These are phyloP conservation scores for Tetrax tetrax DNA, from an alignment of 2,113 vertebrate species.

Conservation along the genomic window DNA sequence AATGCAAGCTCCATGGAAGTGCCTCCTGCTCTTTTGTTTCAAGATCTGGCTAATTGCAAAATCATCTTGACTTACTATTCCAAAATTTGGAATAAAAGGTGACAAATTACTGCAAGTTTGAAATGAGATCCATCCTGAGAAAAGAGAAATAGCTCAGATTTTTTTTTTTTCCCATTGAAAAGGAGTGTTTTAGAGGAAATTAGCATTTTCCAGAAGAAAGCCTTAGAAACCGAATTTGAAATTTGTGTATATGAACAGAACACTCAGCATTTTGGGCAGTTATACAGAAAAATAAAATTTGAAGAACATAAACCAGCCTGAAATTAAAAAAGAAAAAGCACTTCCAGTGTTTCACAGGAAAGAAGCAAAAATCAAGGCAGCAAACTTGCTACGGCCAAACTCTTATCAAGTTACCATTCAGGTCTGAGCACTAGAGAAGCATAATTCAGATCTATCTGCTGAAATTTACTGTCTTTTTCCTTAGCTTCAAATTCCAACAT, in stretches of 20 bases:
- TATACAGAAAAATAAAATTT: constrained; percentile 22
- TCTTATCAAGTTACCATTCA: neutral
- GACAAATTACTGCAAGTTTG: neutral
- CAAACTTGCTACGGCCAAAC: neutral
- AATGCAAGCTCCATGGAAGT: neutral
- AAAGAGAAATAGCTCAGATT: neutral
- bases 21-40: neutral
- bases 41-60: neutral
- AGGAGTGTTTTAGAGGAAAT: neutral
- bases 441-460: neutral
- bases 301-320: neutral
- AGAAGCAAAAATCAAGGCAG: neutral
- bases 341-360: neutral
- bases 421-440: neutral
- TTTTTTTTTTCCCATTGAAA: neutral
- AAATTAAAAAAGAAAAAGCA: neutral
- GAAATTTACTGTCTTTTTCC: neutral
- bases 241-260: neutral
- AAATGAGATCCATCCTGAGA: neutral
- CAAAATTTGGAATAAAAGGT: neutral
- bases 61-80: neutral
- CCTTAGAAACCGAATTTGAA: constrained; percentile 9
- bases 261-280: neutral
- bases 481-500: neutral
- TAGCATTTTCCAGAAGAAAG: neutral